phyloP scores from a whole-genome alignment of 2,113 vertebrate genomes.

The Semnopithecus entellus region DNA sequence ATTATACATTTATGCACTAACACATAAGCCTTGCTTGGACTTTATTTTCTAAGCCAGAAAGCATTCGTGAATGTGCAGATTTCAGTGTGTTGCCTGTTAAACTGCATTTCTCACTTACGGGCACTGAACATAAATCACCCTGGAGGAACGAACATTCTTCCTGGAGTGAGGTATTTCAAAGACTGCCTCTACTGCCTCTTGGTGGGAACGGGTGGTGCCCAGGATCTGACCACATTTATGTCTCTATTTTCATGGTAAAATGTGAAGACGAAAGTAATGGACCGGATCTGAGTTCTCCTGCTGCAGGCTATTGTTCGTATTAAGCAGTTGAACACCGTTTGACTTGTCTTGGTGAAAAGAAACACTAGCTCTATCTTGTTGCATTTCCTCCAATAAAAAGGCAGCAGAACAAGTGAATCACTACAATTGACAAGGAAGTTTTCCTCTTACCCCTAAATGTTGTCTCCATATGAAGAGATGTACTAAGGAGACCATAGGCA shows the following conservation, averaged over 20 bases:
- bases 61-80: neutral
- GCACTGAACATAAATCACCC: slow-evolving; percentile 41
- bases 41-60: slow-evolving; percentile 55
- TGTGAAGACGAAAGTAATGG: neutral
- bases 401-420: neutral
- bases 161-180: slow-evolving; percentile 14
- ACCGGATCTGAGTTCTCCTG: neutral
- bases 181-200: neutral
- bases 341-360: neutral
- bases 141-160: neutral
- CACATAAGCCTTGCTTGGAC: neutral
- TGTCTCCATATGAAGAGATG: neutral
- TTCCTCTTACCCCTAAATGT: neutral
- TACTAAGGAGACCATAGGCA: neutral
- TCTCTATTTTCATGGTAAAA: slow-evolving; percentile 25
- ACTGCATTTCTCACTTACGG: slow-evolving; percentile 14
- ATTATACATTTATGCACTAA: neutral
- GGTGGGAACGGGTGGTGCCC: neutral
- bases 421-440: neutral
- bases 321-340: neutral
- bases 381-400: neutral
- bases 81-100: slow-evolving; percentile 15
- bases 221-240: neutral
- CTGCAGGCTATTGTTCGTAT: neutral
- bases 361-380: neutral